Base-by-base conservation (phyloP, 2,888 invertebrate species). In the Polyommatus iphigenia region DNA sequence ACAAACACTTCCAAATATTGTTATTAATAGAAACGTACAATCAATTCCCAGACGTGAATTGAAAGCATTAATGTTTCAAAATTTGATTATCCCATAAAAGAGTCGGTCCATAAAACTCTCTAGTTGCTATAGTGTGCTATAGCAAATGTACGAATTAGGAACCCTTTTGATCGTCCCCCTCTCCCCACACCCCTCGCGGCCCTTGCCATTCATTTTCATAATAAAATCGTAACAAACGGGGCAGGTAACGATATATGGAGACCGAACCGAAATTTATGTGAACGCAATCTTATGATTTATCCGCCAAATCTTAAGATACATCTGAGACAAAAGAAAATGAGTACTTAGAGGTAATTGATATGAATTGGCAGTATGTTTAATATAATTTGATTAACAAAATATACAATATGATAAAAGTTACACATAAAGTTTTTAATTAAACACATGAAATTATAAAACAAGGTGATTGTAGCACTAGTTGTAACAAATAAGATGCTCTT, bases 31-130 rank as follows among this genome's bases (percentile, higher is more conserved):
- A 79, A 79, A 81, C 81, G 81, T 81, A 83, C 86, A 90, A 91
- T 91, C 92, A 89, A 93, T 91, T 87, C 88, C 84, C 87, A 86
- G 86, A 86, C 87, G 84, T 87, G 89, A 90, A 91, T 89, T 89
- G 89, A 88, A 87, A 84, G 88, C 92, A 92, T 93, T 93, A 93
- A 93, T 92, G 92, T 90, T 90, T 91, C 92, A 93, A 92, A 93
- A 93, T 94, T 94, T 93, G 92, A 94, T 94, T 94, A 93, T 93
- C 92, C 91, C 89, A 92, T 94, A 93, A 94, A 94, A 93, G 92
- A 92, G 90, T 91, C 91, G 89, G 87, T 87, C 90, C 91, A 93
- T 93, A 94, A 94, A 93, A 93, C 90, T 90, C 87, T 87, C 90
- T 93, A 93, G 92, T 93, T 89, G 88, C 87, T 87, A 86, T 92